Evolutionary conservation across 2,888 invertebrate species (phyloP).

Genomic region (Cosmia trapezina): DNA sequence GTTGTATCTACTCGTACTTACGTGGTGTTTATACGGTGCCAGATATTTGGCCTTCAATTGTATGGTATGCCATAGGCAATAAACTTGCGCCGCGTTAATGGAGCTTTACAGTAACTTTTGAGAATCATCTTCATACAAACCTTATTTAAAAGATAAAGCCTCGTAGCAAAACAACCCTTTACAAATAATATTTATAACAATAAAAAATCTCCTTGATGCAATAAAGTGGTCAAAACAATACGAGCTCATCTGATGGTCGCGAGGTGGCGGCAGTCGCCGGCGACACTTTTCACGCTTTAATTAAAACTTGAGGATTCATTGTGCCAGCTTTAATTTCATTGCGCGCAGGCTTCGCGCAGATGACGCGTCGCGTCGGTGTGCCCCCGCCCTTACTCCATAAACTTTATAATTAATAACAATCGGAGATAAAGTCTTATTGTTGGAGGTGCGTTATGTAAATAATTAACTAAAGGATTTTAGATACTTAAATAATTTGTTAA

Average conservation of each 20-base stretch:
- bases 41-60: too few relatives aligned
- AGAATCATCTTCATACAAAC: not conserved
- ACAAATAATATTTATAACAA: conserved; percentile 28
- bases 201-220: conserved; percentile 34
- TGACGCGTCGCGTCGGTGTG: conserved; percentile 63
- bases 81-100: too few relatives aligned
- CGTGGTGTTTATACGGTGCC: too few relatives aligned
- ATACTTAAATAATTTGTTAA: conserved; percentile 24
- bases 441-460: conserved; percentile 40
- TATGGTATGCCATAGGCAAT: too few relatives aligned
- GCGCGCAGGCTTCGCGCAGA: conserved; percentile 68
- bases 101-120: too few relatives aligned
- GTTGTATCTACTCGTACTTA: too few relatives aligned
- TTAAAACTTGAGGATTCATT: conserved; percentile 83
- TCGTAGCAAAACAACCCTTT: conserved; percentile 16
- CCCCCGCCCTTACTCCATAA: conserved; percentile 53
- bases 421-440: conserved; percentile 54
- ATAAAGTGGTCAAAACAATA: conserved; percentile 62
- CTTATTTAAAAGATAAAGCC: not conserved
- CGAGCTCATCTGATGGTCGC: conserved; percentile 54
- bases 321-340: conserved; percentile 74
- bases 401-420: conserved; percentile 71
- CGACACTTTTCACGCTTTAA: conserved; percentile 78
- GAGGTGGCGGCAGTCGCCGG: conserved; percentile 56
- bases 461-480: conserved; percentile 33